These are phyloP conservation scores for Takifugu bimaculatus DNA, from an alignment of 2,113 vertebrate species.

Conservation along the genomic window DNA sequence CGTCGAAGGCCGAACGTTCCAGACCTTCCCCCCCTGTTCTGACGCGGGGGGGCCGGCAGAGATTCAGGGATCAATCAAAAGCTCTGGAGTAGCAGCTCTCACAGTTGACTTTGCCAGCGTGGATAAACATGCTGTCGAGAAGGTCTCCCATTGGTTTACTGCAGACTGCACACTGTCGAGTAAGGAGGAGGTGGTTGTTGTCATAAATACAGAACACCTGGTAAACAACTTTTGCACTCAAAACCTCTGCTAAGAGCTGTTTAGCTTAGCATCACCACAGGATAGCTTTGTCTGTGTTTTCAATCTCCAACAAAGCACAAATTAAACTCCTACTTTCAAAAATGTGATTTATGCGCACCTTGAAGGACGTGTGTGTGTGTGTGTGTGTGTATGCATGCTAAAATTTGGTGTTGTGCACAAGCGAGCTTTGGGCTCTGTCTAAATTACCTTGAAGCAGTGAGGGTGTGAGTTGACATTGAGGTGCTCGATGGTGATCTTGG, in stretches of 20 bases:
- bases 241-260: too few species aligned
- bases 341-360: too few species aligned
- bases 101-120: slow-evolving; percentile 82
- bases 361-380: too few species aligned
- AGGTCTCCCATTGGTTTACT: slow-evolving; percentile 85
- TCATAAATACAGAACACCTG: not conserved
- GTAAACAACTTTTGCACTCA: too few species aligned
- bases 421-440: not conserved
- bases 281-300: too few species aligned
- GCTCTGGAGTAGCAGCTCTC: slow-evolving; percentile 82
- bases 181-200: not conserved
- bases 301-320: too few species aligned
- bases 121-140: slow-evolving; percentile 82
- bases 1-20: slow-evolving; percentile 10
- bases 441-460: slow-evolving; percentile 82
- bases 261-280: too few species aligned
- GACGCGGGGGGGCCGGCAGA: slow-evolving; percentile 28
- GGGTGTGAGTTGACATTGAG: slow-evolving; percentile 86
- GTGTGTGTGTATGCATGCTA: not conserved
- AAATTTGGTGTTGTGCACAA: not conserved
- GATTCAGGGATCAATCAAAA: slow-evolving; percentile 64
- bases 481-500: slow-evolving; percentile 86
- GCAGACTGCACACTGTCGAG: slow-evolving; percentile 80
- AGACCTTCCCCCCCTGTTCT: slow-evolving; percentile 43
- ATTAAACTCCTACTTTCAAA: too few species aligned